Percentiles rank a stretch among this genome's conserved stretches.
Conservation (phyloP, 2,113 vertebrate genomes). For the Vireo altiloquus region DNA sequence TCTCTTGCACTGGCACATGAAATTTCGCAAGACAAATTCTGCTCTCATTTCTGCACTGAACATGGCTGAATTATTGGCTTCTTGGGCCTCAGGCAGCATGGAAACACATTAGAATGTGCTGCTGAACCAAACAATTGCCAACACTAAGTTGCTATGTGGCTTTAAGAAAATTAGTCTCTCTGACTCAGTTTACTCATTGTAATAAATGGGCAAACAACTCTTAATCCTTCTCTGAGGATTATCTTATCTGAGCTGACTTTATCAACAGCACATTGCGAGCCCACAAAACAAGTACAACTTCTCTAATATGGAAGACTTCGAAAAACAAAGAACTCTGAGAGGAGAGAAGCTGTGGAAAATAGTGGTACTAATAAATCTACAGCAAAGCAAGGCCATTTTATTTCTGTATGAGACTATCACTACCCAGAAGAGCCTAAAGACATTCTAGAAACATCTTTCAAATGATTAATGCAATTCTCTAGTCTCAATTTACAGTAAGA, state of each 20-base stretch:
- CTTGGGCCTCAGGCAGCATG: slow-evolving; percentile 8
- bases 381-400: slow-evolving; percentile 12
- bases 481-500: slow-evolving; percentile 33
- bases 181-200: slow-evolving; percentile 41
- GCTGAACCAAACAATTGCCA: slow-evolving; percentile 10
- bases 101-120: not conserved
- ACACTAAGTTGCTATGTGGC: not conserved
- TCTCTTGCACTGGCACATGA: not conserved
- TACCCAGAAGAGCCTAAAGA: slow-evolving; percentile 22
- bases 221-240: not conserved
- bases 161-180: not conserved
- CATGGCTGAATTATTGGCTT: slow-evolving; percentile 10
- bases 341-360: not conserved
- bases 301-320: not conserved
- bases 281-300: not conserved
- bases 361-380: slow-evolving; percentile 1
- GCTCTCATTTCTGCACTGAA: not conserved
- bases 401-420: not conserved
- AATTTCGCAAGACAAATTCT: not conserved
- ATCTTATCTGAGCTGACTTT: not conserved
- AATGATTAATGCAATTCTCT: slow-evolving; percentile 39
- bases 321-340: not conserved
- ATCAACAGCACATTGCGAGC: not conserved
- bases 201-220: not conserved
- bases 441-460: slow-evolving; percentile 52